Conservation (phyloP, 2,797 vertebrate genomes). For the Xyrichtys novacula region DNA sequence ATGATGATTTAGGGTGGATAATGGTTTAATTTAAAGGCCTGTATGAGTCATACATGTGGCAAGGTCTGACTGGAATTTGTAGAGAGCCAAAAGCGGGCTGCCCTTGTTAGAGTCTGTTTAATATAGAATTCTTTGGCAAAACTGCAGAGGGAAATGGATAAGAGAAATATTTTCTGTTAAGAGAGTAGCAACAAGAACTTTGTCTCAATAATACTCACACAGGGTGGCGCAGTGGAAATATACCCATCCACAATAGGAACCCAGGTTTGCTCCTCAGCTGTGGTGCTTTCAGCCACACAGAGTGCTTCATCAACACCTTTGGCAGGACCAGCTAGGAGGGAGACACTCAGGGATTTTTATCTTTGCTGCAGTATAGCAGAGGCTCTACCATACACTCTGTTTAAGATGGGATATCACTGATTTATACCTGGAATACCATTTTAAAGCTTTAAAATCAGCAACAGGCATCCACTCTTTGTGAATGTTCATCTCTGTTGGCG, state of each 20-base stretch:
- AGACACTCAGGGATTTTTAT: neutral
- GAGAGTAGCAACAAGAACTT: constrained; percentile 22
- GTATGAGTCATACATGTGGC: constrained; percentile 44
- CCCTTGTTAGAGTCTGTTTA: constrained; percentile 33
- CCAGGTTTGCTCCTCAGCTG: constrained; percentile 20
- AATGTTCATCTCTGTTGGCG: no score
- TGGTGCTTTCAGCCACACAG: neutral
- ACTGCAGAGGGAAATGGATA: constrained; percentile 29
- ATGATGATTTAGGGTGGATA: constrained; percentile 13
- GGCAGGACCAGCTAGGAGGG: constrained; percentile 9
- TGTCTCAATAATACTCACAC: constrained; percentile 18
- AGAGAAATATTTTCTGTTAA: constrained; percentile 34
- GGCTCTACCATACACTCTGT: neutral
- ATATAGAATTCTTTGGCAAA: constrained; percentile 35
- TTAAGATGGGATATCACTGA: neutral
- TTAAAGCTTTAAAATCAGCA: neutral
- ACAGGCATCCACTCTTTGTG: no score
- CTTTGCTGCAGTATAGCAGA: neutral
- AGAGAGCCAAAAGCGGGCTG: constrained; percentile 30
- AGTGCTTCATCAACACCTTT: constrained; percentile 46
- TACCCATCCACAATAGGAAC: neutral
- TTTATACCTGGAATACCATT: neutral
- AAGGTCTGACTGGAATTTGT: constrained; percentile 35
- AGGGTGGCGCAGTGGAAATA: constrained; percentile 16
- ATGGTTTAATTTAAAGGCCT: constrained; percentile 57